These are phyloP conservation scores for Corvus cornix DNA, from an alignment of 2,113 vertebrate species.

Conservation along the genomic window DNA sequence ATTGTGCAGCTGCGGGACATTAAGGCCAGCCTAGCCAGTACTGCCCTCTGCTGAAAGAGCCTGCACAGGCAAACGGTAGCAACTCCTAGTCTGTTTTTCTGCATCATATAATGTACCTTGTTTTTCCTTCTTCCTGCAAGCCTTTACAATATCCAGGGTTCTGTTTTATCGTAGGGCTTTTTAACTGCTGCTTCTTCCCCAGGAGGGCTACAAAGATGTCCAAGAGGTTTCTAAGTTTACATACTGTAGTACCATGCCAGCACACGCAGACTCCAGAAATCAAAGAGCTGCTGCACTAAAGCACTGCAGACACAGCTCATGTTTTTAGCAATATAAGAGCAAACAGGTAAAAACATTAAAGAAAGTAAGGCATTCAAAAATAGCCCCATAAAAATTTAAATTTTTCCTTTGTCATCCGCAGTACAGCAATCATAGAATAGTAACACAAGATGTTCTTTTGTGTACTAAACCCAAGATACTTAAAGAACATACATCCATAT, in stretches of 20 bases:
- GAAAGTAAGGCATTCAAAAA: not conserved
- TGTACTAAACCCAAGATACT: not conserved
- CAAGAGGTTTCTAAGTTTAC: not conserved
- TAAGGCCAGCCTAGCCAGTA: not conserved
- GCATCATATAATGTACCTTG: fast-evolving
- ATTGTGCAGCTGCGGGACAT: fast-evolving
- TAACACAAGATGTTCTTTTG: not conserved
- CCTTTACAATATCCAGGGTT: not conserved
- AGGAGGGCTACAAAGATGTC: not conserved
- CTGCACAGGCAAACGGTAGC: not conserved
- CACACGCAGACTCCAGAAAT: not conserved
- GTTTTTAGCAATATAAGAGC: not conserved
- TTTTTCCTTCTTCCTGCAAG: not conserved
- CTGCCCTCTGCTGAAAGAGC: constrained; percentile 47
- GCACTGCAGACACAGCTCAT: not conserved
- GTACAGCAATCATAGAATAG: not conserved
- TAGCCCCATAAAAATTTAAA: not conserved
- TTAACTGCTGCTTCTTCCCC: not conserved
- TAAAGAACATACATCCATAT: not conserved
- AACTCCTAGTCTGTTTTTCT: not conserved
- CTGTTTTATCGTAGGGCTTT: not conserved
- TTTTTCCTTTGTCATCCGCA: not conserved
- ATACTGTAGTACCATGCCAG: not conserved
- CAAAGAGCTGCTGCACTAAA: not conserved
- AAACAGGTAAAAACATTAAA: not conserved